Conservation (phyloP, 1,140 invertebrate genomes). For the Drosophila tani region DNA sequence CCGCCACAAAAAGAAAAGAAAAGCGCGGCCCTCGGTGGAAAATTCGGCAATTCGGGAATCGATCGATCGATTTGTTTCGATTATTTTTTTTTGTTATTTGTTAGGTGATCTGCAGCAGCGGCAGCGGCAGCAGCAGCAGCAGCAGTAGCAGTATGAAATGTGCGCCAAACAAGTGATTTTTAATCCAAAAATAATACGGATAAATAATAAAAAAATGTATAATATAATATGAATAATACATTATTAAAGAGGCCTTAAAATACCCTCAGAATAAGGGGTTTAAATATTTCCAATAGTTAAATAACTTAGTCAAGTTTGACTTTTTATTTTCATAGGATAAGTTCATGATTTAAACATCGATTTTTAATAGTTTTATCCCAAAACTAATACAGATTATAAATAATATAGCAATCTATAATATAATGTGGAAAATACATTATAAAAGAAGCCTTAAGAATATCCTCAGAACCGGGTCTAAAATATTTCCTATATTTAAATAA, state of each 20-base stretch:
- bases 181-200: neutral
- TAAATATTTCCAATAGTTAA: neutral
- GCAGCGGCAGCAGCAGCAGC: neutral
- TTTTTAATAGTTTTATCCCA: no score
- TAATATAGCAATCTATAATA: no score
- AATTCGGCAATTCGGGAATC: conserved; percentile 17
- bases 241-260: neutral
- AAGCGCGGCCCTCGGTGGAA: conserved; percentile 16
- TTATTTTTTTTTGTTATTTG: conserved; percentile 12
- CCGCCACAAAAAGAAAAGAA: conserved; percentile 43
- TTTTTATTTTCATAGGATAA: no score
- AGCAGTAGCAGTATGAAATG: conserved; percentile 65
- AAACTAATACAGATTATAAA: no score
- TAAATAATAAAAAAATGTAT: neutral
- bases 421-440: no score
- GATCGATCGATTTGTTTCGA: conserved; percentile 16
- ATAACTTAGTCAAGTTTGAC: no score
- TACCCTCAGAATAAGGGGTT: neutral
- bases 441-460: no score
- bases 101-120: neutral
- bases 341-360: no score
- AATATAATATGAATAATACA: neutral
- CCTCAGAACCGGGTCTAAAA: no score
- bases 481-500: no score
- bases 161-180: conserved; percentile 49